These are phyloP conservation scores for Ataeniobius toweri DNA, from an alignment of 2,797 vertebrate species.

Conservation along the genomic window DNA sequence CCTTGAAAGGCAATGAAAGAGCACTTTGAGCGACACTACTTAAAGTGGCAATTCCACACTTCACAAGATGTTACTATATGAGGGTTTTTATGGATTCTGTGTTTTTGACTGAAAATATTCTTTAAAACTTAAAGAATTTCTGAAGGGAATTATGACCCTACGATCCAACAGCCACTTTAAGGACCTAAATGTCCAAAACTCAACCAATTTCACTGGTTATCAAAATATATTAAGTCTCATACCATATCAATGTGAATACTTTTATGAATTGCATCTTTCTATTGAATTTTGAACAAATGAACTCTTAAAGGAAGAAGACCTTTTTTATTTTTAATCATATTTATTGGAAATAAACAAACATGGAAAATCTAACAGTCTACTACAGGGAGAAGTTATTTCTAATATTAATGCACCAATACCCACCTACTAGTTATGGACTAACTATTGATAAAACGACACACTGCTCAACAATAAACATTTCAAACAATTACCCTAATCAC, in stretches of 20 bases:
- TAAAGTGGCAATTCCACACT: constrained; percentile 68
- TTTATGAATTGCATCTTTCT: neutral
- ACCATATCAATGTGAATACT: too few species aligned
- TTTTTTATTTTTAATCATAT: too few species aligned
- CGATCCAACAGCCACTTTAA: neutral
- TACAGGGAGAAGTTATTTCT: neutral
- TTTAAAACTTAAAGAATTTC: constrained; percentile 33
- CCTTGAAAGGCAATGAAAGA: constrained; percentile 65
- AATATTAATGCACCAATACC: too few species aligned
- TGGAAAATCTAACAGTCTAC: neutral
- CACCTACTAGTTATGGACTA: too few species aligned
- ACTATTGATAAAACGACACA: too few species aligned
- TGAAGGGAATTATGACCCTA: neutral
- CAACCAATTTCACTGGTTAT: neutral
- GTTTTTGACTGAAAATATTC: constrained; percentile 18
- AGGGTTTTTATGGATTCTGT: neutral
- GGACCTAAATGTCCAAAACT: neutral
- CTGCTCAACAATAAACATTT: neutral
- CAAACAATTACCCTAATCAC: neutral
- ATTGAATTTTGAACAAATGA: neutral
- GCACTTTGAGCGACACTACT: constrained; percentile 69
- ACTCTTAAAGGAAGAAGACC: neutral
- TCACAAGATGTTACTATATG: constrained; percentile 51
- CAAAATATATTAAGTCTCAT: neutral
- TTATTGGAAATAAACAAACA: neutral